Evolutionary conservation across 2,888 invertebrate species (phyloP).

Genomic region (Pecten maximus): DNA sequence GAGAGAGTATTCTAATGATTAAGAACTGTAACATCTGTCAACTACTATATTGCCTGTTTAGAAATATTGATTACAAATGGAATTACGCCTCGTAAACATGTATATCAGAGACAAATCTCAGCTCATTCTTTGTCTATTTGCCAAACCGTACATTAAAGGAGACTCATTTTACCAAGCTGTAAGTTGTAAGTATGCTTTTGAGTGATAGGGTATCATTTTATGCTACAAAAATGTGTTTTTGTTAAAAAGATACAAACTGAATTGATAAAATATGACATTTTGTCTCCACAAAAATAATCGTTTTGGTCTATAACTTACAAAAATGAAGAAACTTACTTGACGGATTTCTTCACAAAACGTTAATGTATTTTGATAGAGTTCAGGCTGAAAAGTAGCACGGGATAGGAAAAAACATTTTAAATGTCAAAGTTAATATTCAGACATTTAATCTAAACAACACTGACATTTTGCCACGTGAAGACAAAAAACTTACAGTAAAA

Average conservation of each 20-base stretch:
- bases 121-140: no score
- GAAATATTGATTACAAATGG: no score
- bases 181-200: background rate
- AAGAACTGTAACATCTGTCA: no score
- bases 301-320: background rate
- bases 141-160: background rate
- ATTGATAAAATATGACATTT: background rate
- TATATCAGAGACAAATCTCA: no score
- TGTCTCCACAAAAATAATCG: background rate
- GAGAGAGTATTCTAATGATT: no score
- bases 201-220: background rate
- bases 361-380: background rate
- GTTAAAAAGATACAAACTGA: background rate
- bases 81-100: no score
- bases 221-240: background rate
- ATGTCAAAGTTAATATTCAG: background rate
- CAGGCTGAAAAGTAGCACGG: background rate
- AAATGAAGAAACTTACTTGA: background rate
- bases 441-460: background rate
- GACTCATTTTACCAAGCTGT: background rate
- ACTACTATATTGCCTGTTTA: no score
- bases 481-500: background rate
- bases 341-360: background rate
- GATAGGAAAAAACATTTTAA: background rate
- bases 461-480: background rate